These are phyloP conservation scores for Ctenicera cuprea DNA, from an alignment of 2,888 invertebrate species.

Conservation along the genomic window DNA sequence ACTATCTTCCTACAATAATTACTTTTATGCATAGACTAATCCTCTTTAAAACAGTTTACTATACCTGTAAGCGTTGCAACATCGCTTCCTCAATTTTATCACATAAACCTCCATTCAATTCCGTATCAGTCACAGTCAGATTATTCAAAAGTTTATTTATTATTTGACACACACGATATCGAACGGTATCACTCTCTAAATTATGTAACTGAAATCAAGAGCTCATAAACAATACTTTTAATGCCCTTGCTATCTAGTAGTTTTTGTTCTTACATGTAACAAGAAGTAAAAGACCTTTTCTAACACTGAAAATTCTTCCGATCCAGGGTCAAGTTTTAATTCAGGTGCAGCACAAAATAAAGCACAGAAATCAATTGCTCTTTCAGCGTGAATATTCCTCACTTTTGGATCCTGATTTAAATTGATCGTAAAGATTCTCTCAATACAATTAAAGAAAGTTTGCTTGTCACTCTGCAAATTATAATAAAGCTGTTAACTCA, in stretches of 20 bases:
- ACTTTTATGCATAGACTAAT: conserved; percentile 24
- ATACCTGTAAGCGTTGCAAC: conserved; percentile 77
- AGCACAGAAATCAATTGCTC: conserved; percentile 48
- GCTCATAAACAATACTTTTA: neutral
- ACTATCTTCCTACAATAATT: conserved; percentile 76
- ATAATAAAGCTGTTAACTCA: neutral
- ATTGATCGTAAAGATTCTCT: conserved; percentile 26
- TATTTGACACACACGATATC: conserved; percentile 86
- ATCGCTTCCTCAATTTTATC: conserved; percentile 83
- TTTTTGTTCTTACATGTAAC: conserved; percentile 74
- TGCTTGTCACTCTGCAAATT: neutral
- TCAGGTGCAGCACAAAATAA: conserved; percentile 44
- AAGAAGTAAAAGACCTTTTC: conserved; percentile 78
- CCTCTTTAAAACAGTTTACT: no score
- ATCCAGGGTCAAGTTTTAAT: conserved; percentile 7
- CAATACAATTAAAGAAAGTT: conserved; percentile 19
- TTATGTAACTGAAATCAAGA: conserved; percentile 69
- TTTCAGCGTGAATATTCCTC: conserved; percentile 44
- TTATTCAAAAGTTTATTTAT: conserved; percentile 84
- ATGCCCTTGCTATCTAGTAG: neutral
- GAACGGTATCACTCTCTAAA: conserved; percentile 75
- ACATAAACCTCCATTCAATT: conserved; percentile 86
- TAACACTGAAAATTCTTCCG: conserved; percentile 72
- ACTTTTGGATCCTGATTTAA: conserved; percentile 43
- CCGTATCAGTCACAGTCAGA: conserved; percentile 80